These are phyloP conservation scores for Batillaria attramentaria DNA, from an alignment of 1,140 invertebrate species.

Conservation along the genomic window DNA sequence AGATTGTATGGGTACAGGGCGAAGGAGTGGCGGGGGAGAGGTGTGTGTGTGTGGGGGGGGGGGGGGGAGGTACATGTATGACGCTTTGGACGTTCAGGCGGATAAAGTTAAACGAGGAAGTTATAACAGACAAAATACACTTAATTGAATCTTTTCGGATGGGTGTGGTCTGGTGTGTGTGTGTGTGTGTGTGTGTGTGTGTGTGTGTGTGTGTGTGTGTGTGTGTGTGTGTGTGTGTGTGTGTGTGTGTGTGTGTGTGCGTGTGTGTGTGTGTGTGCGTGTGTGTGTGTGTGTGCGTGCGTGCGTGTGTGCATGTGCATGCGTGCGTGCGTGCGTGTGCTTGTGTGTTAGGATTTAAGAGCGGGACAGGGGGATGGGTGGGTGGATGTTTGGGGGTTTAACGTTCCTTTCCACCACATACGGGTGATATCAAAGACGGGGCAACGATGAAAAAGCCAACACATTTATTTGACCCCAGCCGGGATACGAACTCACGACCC, in stretches of 20 bases:
- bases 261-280: neutral
- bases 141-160: neutral
- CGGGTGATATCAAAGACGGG: too few species aligned
- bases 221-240: constrained; percentile 16
- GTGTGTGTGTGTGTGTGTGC: constrained; percentile 2
- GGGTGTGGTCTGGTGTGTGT: neutral
- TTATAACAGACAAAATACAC: too few species aligned
- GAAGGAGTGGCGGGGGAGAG: neutral
- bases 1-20: too few species aligned
- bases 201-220: constrained; percentile 21
- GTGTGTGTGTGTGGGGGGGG: neutral
- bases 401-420: too few species aligned
- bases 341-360: neutral
- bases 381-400: too few species aligned
- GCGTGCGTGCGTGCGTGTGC: constrained; percentile 15
- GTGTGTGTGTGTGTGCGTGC: neutral
- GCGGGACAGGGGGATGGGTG: too few species aligned
- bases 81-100: neutral
- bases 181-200: constrained; percentile 8
- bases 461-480: too few species aligned
- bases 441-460: too few species aligned
- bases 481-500: too few species aligned
- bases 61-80: neutral
- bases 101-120: too few species aligned
- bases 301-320: constrained; percentile 4